Conservation (phyloP, 2,113 vertebrate species). For the Pachycephala philippinensis region DNA sequence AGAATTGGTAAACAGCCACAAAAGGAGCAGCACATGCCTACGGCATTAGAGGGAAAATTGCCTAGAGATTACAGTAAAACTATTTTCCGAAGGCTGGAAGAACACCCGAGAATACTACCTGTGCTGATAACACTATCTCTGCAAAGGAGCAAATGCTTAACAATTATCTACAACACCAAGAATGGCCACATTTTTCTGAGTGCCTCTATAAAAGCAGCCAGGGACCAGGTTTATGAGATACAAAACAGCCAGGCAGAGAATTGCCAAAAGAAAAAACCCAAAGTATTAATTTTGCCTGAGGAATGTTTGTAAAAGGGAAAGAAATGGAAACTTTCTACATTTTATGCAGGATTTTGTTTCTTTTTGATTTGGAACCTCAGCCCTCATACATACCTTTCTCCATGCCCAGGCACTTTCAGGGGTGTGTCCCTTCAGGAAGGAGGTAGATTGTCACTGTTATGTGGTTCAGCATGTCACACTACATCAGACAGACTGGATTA, state of each 20-base stretch:
- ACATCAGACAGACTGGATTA: not conserved
- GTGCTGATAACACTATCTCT: conserved; percentile 21
- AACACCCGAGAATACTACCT: conserved; percentile 17
- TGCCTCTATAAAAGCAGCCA: not conserved
- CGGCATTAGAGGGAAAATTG: conserved; percentile 9
- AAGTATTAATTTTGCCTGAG: not conserved
- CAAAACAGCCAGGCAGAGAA: not conserved
- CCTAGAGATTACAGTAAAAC: conserved; percentile 32
- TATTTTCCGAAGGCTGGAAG: not conserved
- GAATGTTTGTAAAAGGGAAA: not conserved
- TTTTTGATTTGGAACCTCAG: not conserved
- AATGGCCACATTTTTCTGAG: conserved; percentile 6
- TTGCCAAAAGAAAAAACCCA: not conserved
- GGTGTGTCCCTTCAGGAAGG: not conserved
- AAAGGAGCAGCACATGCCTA: conserved; percentile 11
- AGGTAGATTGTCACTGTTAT: not conserved
- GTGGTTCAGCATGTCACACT: not conserved
- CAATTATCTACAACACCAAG: not conserved
- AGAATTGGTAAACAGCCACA: conserved; percentile 28
- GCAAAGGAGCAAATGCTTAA: not conserved
- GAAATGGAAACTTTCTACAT: not conserved
- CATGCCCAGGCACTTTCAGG: not conserved
- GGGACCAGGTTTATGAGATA: not conserved
- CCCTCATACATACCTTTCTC: not conserved
- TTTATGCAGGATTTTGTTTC: not conserved